Evolutionary conservation across 1,140 invertebrate species (phyloP), one percentile per base, ranked within the genome.

Genomic region (Telenomus remus): DNA sequence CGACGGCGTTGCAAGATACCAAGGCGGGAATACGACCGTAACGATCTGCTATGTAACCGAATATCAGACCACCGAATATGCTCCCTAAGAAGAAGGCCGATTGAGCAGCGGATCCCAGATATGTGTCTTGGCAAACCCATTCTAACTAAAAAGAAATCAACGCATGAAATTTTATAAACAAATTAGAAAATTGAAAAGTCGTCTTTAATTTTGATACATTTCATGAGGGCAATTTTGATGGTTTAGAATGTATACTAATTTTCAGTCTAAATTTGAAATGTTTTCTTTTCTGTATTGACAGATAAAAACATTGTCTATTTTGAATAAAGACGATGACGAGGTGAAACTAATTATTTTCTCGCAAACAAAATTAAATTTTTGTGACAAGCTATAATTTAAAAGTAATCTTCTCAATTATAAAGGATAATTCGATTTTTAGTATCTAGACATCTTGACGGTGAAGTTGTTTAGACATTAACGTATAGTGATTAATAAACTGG

Each of bases 1-100:
- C 95, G 5, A 95, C 89, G 10, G 95, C 73, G 83, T 96, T 96
- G 51, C 93, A 93, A 72, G 93, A 91, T 47, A 90, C 86, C 12
- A 90, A 71, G 4, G 88, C 89, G 9, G 89, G 88, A 48, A 90
- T 86, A 39, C 89, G 82, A 4, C 89, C 89, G 53, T 89, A 89
- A 78, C 82, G 89, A 81, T 91, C 90, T 9, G 89, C 89, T 39
- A 90, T 86, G 61, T 86, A 88, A 16, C 90, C 90, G 48, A 89
- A 86, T 61, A 90, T 81, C 11, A 90, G 75, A 13, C 89, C 89
- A 12, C 90, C 90, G 44, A 90, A 68, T 4, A 89, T 87, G 33
- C 87, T 88, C 19, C 89, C 89, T 16, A 65, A 27, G 15, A 73
- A 73, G 13, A 65, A 73, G 44, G 61, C 50, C 13, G 70, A 65